phyloP scores from a whole-genome alignment of 64 coral and sea anemone genomes.

The Cladopsammia gracilis region DNA sequence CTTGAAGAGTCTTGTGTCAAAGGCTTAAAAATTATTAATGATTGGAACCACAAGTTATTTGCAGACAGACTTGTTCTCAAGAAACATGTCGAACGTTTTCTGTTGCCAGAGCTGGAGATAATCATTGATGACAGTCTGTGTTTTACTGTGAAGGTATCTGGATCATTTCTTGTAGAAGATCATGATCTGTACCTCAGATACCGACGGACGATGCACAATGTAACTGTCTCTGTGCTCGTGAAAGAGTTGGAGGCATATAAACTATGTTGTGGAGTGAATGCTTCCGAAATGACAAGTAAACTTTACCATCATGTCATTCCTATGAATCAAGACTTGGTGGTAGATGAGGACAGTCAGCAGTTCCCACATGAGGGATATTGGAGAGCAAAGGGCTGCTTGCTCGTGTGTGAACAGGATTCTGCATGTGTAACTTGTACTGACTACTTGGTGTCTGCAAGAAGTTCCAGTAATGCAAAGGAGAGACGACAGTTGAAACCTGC shows the following conservation, averaged over 20 bases:
- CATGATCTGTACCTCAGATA: constrained; percentile 35
- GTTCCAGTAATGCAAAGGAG: neutral
- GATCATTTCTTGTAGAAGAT: constrained; percentile 35
- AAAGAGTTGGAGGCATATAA: constrained; percentile 41
- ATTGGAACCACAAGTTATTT: constrained; percentile 1
- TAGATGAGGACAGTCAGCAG: too few relatives aligned
- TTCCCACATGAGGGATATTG: constrained; percentile 60
- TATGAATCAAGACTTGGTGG: too few relatives aligned
- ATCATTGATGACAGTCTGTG: constrained; percentile 33
- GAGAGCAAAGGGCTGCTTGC: constrained; percentile 35
- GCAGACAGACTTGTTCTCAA: neutral
- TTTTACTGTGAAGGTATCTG: constrained; percentile 32
- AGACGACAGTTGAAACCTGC: constrained; percentile 15
- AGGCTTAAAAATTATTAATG: neutral
- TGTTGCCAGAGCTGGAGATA: constrained; percentile 27
- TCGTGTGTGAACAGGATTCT: neutral
- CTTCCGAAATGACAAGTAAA: constrained; percentile 4
- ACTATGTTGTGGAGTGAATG: constrained; percentile 35
- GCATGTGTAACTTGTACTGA: neutral
- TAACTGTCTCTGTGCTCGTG: constrained; percentile 15
- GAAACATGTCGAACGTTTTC: neutral
- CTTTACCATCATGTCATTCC: constrained; percentile 62
- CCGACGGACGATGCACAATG: constrained; percentile 13
- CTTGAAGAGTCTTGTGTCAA: too few relatives aligned
- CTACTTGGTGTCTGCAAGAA: neutral